phyloP scores from a whole-genome alignment of 1,140 invertebrate genomes.

The Agrypnia vestita region DNA sequence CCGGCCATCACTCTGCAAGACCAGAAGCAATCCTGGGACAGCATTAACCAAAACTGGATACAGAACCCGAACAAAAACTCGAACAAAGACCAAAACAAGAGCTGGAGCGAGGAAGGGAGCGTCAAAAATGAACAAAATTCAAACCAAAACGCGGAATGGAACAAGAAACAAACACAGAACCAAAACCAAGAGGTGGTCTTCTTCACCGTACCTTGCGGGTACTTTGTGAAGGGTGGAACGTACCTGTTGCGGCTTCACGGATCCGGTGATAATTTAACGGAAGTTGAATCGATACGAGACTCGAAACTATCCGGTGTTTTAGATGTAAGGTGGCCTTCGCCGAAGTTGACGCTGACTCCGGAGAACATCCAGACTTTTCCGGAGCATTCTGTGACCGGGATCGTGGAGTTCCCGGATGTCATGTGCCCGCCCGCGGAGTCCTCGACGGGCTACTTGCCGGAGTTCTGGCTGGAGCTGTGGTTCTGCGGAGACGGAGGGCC shows the following conservation, averaged over 20 bases:
- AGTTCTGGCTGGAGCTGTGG: slow-evolving; percentile 82
- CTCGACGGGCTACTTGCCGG: slow-evolving; percentile 76
- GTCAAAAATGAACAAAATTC: not conserved
- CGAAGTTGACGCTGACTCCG: slow-evolving; percentile 80
- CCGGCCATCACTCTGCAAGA: slow-evolving; percentile 62
- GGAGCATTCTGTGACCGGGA: slow-evolving; percentile 79
- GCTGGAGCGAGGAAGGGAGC: slow-evolving; percentile 56
- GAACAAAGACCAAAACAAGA: slow-evolving; percentile 29
- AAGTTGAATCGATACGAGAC: slow-evolving; percentile 54
- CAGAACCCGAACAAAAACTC: not conserved
- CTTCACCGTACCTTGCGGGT: slow-evolving; percentile 79
- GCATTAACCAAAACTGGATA: slow-evolving; percentile 33
- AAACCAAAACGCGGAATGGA: slow-evolving; percentile 36
- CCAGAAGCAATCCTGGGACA: slow-evolving; percentile 37
- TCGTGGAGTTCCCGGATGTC: slow-evolving; percentile 81
- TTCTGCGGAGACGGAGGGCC: slow-evolving; percentile 81
- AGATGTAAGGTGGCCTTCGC: slow-evolving; percentile 86
- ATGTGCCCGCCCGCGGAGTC: slow-evolving; percentile 75
- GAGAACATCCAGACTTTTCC: slow-evolving; percentile 86
- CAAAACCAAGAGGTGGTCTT: slow-evolving; percentile 60
- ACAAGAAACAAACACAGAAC: slow-evolving; percentile 5
- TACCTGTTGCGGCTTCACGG: slow-evolving; percentile 51
- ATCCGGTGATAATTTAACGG: slow-evolving; percentile 50
- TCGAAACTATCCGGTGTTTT: slow-evolving; percentile 72
- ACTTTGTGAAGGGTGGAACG: slow-evolving; percentile 79